Evolutionary conservation across 2,113 vertebrate genomes (phyloP).

Genomic region (Amblyornis subalaris): DNA sequence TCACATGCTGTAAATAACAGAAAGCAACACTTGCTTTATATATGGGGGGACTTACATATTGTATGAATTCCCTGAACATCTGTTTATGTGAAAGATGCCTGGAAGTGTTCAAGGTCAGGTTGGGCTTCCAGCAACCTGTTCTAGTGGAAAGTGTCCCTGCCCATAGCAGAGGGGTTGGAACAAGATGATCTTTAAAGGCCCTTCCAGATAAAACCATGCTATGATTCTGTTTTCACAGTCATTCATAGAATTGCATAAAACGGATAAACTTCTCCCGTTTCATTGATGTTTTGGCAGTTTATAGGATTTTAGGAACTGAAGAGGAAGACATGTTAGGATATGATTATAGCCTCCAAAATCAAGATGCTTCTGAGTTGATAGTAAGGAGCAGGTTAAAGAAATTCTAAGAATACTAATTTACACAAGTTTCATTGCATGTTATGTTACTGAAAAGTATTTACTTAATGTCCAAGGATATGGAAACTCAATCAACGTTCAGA

Average conservation of each 20-base stretch:
- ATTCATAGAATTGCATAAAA: background rate
- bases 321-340: background rate
- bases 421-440: background rate
- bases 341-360: background rate
- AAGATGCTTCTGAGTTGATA: background rate
- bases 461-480: background rate
- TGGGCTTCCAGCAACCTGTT: background rate
- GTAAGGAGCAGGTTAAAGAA: background rate
- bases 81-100: background rate
- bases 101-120: background rate
- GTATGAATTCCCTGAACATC: background rate
- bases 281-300: background rate
- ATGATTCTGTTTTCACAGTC: background rate
- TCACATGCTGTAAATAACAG: background rate
- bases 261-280: background rate
- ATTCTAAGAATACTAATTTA: background rate
- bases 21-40: background rate
- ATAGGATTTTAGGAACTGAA: background rate
- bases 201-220: background rate
- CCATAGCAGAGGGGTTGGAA: background rate
- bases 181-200: background rate
- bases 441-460: background rate
- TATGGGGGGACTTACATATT: background rate
- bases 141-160: background rate
- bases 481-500: background rate